Evolutionary conservation across 2,797 vertebrate species (phyloP).

Genomic region (Staurois parvus): DNA sequence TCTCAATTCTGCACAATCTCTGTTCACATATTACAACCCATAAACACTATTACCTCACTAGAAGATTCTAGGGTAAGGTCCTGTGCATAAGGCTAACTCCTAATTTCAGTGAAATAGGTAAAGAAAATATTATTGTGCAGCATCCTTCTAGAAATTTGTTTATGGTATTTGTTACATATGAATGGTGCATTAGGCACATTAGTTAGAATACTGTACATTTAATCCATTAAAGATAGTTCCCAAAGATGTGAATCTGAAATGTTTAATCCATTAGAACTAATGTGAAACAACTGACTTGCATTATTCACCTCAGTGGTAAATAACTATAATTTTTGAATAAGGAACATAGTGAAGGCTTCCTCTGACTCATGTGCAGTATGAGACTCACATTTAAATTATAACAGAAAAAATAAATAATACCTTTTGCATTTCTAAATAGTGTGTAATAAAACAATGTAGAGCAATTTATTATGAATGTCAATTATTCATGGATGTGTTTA

Average conservation of each 20-base stretch:
- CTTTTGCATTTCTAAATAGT: not conserved
- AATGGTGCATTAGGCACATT: slow-evolving; percentile 52
- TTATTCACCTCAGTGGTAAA: slow-evolving; percentile 43
- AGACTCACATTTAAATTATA: not conserved
- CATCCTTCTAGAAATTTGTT: slow-evolving; percentile 26
- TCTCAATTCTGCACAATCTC: no score
- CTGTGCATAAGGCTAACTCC: no score
- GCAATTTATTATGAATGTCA: not conserved
- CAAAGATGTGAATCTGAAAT: slow-evolving; percentile 36
- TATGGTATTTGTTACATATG: slow-evolving; percentile 46
- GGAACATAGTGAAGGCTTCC: not conserved
- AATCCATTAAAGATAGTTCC: slow-evolving; percentile 55
- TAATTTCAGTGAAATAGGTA: no score
- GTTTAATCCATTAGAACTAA: slow-evolving; percentile 58
- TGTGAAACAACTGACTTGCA: slow-evolving; percentile 50
- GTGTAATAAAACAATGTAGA: not conserved
- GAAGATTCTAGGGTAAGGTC: no score
- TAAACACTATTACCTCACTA: no score
- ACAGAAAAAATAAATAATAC: not conserved
- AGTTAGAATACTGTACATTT: slow-evolving; percentile 26
- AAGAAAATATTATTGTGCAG: not conserved
- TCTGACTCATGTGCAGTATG: not conserved
- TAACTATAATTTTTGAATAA: slow-evolving; percentile 33
- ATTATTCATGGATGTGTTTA: no score
- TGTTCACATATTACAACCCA: no score